phyloP scores from a whole-genome alignment of 2,113 vertebrate genomes.

The Hemichromis elongatus region DNA sequence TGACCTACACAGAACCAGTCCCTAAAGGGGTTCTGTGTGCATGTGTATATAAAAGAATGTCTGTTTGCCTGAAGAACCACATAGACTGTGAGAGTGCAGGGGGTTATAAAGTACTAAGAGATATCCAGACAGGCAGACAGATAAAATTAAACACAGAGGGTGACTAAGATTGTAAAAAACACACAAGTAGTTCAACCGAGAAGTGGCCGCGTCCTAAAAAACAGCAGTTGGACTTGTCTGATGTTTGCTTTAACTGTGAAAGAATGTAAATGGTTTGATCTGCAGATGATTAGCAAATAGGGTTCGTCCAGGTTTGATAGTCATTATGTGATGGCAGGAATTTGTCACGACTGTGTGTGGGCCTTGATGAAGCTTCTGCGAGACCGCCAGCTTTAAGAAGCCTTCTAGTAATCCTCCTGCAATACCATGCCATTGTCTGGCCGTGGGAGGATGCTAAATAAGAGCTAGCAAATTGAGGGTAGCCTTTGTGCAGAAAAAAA shows the following conservation, averaged over 20 bases:
- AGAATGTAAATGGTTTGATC: constrained; percentile 37
- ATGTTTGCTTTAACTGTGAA: background rate
- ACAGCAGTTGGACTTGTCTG: background rate
- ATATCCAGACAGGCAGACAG: background rate
- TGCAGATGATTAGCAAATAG: constrained; percentile 32
- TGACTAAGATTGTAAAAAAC: background rate
- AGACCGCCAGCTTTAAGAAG: constrained; percentile 10
- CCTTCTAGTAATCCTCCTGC: constrained; percentile 27
- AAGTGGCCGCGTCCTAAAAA: background rate
- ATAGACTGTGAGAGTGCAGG: background rate
- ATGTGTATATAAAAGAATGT: background rate
- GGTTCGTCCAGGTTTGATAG: constrained; percentile 19
- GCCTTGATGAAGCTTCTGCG: constrained; percentile 23
- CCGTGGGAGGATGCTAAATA: constrained; percentile 34
- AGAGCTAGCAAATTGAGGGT: constrained; percentile 13
- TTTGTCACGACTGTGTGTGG: constrained; percentile 42
- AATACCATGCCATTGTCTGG: background rate
- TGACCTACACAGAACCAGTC: constrained; percentile 33
- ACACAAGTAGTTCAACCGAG: background rate
- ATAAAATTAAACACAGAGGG: background rate
- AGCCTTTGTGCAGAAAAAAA: constrained; percentile 20
- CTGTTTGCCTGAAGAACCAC: background rate
- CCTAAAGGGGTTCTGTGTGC: background rate
- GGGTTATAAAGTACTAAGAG: background rate
- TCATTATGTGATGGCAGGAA: constrained; percentile 23